Conservation (phyloP, 2,113 vertebrate genomes). For the Ginglymostoma cirratum region DNA sequence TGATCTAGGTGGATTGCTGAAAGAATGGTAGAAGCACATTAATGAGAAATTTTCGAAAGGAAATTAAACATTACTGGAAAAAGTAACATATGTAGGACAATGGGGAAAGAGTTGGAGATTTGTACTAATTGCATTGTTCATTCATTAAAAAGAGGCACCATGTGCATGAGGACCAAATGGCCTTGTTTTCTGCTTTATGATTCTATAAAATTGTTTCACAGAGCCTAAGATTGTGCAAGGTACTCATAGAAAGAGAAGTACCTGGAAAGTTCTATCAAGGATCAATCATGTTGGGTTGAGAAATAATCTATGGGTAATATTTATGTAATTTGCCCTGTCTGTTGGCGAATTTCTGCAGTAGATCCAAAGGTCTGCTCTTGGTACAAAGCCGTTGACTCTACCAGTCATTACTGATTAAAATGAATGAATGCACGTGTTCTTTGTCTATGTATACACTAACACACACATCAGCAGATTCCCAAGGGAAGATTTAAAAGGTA, state of each 20-base stretch:
- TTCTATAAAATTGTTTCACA: background rate
- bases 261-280: background rate
- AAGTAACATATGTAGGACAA: background rate
- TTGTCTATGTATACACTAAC: no score
- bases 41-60: background rate
- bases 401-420: background rate
- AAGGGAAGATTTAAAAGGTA: background rate
- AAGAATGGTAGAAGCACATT: background rate
- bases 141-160: background rate
- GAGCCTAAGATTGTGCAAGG: background rate
- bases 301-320: background rate
- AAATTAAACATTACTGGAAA: background rate
- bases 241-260: background rate
- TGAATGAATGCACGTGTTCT: background rate
- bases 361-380: background rate
- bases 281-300: background rate
- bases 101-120: background rate
- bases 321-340: background rate
- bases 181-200: background rate
- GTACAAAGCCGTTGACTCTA: background rate
- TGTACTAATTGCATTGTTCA: background rate
- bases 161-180: background rate
- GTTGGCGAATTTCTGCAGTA: background rate
- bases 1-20: background rate
- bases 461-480: background rate